Conservation (phyloP, 2,888 invertebrate genomes). For the Xestia xanthographa region DNA sequence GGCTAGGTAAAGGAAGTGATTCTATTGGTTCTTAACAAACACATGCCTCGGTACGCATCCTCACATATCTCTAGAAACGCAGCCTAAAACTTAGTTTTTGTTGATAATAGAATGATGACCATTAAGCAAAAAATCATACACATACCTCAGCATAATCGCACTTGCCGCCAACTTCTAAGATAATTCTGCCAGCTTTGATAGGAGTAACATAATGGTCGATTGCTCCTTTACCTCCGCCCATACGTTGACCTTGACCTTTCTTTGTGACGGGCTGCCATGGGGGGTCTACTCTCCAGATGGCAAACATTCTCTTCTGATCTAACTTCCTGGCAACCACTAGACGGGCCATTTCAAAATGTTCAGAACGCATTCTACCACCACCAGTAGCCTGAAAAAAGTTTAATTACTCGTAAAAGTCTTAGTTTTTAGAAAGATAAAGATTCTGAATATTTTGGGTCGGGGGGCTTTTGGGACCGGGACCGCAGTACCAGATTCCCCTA, state of each 20-base stretch:
- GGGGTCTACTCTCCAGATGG: slow-evolving; percentile 97
- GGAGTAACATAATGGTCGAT: slow-evolving; percentile 99
- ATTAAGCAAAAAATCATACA: slow-evolving; percentile 3
- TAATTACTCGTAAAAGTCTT: not conserved
- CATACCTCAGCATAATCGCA: slow-evolving; percentile 96
- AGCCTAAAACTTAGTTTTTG: not conserved
- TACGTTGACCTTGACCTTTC: slow-evolving; percentile 96
- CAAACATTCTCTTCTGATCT: slow-evolving; percentile 96
- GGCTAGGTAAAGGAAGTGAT: too few relatives aligned
- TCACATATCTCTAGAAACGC: too few relatives aligned
- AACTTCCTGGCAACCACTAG: slow-evolving; percentile 94
- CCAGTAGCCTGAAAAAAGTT: slow-evolving; percentile 92
- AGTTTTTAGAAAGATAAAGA: not conserved
- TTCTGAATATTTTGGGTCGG: not conserved
- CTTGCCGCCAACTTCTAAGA: slow-evolving; percentile 98
- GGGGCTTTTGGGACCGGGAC: too few relatives aligned
- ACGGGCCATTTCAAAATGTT: slow-evolving; percentile 97
- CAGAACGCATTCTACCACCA: slow-evolving; percentile 95
- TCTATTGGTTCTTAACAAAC: too few relatives aligned
- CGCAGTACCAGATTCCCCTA: too few relatives aligned
- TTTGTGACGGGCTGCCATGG: slow-evolving; percentile 99
- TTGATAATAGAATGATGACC: not conserved
- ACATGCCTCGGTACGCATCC: too few relatives aligned
- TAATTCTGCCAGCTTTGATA: slow-evolving; percentile 96
- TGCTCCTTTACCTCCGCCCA: slow-evolving; percentile 99